These are phyloP conservation scores for Drosophila planitibia DNA, from an alignment of 2,888 invertebrate genomes.

Conservation along the genomic window DNA sequence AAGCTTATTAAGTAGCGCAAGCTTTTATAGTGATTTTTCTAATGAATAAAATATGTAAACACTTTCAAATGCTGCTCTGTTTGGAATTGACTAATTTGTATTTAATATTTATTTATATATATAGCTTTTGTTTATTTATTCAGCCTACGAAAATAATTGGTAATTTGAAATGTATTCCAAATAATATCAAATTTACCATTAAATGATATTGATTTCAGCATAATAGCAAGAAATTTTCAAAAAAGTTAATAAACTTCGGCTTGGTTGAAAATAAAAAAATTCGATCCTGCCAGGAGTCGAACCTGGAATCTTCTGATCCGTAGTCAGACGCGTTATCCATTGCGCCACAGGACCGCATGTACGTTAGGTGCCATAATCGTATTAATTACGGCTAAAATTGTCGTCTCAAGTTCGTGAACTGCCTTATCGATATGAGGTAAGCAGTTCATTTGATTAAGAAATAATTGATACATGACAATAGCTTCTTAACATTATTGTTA, in stretches of 20 bases:
- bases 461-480: neutral
- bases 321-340: slow-evolving; percentile 85
- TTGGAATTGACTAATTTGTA: neutral
- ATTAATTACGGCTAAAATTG: neutral
- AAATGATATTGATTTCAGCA: neutral
- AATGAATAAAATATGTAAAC: neutral
- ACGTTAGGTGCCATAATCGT: accelerated
- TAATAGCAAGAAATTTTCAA: neutral
- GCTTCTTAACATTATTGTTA: neutral
- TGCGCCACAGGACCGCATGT: slow-evolving; percentile 83
- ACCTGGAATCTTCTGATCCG: slow-evolving; percentile 85
- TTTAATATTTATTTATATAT: no score
- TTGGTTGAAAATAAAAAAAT: slow-evolving; percentile 2
- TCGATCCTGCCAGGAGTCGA: slow-evolving; percentile 85
- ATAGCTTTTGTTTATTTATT: neutral
- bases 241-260: neutral
- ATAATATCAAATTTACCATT: neutral
- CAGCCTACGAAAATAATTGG: neutral
- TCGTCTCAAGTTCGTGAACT: neutral
- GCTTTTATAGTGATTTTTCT: no score
- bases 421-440: slow-evolving; percentile 1
- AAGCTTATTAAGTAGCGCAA: no score
- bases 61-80: neutral
- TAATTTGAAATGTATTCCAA: neutral
- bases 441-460: slow-evolving; percentile 3